Conservation (phyloP, 2,113 vertebrate species). For the Forbesichthys papilliferus region DNA sequence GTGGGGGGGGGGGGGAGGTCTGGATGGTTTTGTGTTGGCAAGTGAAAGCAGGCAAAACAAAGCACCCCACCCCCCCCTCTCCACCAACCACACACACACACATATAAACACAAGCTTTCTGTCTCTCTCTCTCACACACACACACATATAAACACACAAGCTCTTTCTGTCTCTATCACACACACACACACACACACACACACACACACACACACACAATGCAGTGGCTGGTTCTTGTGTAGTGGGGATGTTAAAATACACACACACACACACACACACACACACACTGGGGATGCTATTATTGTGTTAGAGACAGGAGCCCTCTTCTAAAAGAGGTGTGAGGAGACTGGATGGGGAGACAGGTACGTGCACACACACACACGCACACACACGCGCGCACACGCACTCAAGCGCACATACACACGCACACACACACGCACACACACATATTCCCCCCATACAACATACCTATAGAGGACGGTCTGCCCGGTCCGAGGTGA, state of each 20-base stretch:
- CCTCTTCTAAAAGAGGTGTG: slow-evolving; percentile 56
- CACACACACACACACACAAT: slow-evolving; percentile 20
- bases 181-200: slow-evolving; percentile 21
- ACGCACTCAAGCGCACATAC: not conserved
- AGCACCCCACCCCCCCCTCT: slow-evolving; percentile 33
- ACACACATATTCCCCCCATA: slow-evolving; percentile 1
- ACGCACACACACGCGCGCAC: slow-evolving; percentile 14
- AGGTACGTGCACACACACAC: slow-evolving; percentile 27
- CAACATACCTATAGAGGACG: slow-evolving; percentile 77
- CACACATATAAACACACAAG: slow-evolving; percentile 9
- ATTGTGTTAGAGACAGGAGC: slow-evolving; percentile 24
- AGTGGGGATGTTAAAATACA: slow-evolving; percentile 10
- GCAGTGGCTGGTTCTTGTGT: no score
- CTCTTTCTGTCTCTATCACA: not conserved
- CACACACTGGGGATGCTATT: not conserved
- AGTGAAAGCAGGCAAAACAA: slow-evolving; percentile 67
- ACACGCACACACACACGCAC: slow-evolving; percentile 1
- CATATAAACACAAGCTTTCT: slow-evolving; percentile 22
- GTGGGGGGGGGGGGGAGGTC: slow-evolving; percentile 31
- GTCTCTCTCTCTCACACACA: not conserved
- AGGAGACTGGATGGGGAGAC: slow-evolving; percentile 36
- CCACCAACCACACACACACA: slow-evolving; percentile 23
- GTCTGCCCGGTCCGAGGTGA: slow-evolving; percentile 74
- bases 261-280: slow-evolving; percentile 22
- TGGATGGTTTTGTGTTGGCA: slow-evolving; percentile 57